phyloP scores from a whole-genome alignment of 2,113 vertebrate genomes.

The Percopsis transmontana region DNA sequence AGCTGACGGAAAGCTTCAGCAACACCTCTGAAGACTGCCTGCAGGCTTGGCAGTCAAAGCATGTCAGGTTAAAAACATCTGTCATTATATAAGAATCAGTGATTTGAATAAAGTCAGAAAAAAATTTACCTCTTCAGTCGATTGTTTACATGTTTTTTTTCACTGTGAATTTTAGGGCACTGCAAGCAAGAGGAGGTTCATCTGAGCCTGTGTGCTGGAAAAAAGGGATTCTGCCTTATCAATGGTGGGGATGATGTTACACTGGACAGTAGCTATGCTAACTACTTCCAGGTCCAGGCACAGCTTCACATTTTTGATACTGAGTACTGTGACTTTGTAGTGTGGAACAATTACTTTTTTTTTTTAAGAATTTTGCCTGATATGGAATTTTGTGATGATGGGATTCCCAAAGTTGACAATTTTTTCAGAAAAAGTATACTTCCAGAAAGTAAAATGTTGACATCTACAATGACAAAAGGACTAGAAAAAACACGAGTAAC shows the following conservation, averaged over 20 bases:
- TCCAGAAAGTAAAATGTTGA: no score
- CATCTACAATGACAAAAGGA: no score
- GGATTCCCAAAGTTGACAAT: neutral
- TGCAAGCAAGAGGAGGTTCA: neutral
- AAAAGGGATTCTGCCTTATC: constrained; percentile 8
- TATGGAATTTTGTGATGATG: constrained; percentile 6
- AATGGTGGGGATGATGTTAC: constrained; percentile 14
- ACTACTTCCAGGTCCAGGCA: constrained; percentile 20
- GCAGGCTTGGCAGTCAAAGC: no score
- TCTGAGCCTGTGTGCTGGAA: neutral
- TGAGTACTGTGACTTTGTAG: constrained; percentile 17
- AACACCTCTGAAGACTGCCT: no score
- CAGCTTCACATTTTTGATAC: constrained; percentile 19
- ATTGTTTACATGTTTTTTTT: neutral
- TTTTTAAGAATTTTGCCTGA: constrained; percentile 4
- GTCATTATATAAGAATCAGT: no score
- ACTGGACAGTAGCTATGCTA: constrained; percentile 15
- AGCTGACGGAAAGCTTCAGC: no score
- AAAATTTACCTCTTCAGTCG: no score
- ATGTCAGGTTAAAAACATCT: no score
- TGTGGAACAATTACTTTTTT: constrained; percentile 13
- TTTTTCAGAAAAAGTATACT: constrained; percentile 16
- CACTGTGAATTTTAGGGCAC: neutral
- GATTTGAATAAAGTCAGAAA: no score
- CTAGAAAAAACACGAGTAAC: neutral